Percentiles rank a stretch among this genome's conserved stretches.
phyloP scores from a whole-genome alignment of 2,888 invertebrate species.

The Mermis nigrescens region DNA sequence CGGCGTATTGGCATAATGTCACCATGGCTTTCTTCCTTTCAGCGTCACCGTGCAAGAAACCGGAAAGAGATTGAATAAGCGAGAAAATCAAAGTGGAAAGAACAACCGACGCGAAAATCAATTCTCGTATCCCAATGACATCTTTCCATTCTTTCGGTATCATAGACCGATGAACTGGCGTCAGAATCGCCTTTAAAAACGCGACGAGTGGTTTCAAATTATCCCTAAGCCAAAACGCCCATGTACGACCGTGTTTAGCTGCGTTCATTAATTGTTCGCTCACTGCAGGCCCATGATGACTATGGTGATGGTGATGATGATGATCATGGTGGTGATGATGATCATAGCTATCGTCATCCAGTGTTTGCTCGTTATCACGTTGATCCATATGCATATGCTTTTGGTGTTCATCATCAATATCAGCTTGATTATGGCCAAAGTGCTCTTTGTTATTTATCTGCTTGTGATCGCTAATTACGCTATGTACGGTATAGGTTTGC shows the following conservation, averaged over 20 bases:
- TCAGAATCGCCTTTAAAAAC: not conserved
- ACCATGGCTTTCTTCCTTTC: not conserved
- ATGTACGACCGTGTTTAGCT: too few species aligned
- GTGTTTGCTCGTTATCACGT: too few species aligned
- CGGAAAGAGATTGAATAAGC: not conserved
- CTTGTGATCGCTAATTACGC: too few species aligned
- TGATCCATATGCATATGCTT: too few species aligned
- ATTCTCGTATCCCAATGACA: not conserved
- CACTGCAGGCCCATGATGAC: not conserved
- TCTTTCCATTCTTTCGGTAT: not conserved
- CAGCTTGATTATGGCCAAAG: too few species aligned
- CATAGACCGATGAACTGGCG: not conserved
- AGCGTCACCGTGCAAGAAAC: not conserved
- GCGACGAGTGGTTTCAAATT: conserved; percentile 1
- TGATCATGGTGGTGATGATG: not conserved
- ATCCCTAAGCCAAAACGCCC: not conserved
- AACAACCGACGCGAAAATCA: not conserved
- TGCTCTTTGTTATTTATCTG: too few species aligned
- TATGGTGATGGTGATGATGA: not conserved
- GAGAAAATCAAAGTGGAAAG: not conserved
- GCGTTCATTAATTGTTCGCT: not conserved
- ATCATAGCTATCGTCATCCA: too few species aligned
- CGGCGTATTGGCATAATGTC: not conserved
- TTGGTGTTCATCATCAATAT: too few species aligned
- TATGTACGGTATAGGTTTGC: too few species aligned